phyloP scores from a whole-genome alignment of 2,888 invertebrate species.

The Priocnemis perturbator region DNA sequence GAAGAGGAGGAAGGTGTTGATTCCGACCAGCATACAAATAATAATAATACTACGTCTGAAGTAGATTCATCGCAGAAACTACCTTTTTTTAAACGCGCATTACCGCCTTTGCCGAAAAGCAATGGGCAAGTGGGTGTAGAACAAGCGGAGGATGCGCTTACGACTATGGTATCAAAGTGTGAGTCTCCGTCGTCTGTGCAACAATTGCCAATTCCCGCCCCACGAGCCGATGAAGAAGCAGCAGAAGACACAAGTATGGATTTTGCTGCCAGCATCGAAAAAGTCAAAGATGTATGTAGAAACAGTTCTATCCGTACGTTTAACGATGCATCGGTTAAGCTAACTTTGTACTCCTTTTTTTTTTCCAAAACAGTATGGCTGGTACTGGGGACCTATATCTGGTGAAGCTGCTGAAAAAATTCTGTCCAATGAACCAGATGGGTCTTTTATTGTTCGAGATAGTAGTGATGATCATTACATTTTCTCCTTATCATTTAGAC shows the following conservation, averaged over 20 bases:
- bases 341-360: conserved; percentile 16
- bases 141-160: conserved; percentile 72
- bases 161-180: conserved; percentile 64
- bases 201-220: conserved; percentile 69
- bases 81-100: conserved; percentile 81
- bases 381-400: conserved; percentile 97
- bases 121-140: conserved; percentile 73
- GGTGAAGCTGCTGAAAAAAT: conserved; percentile 95
- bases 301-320: not conserved
- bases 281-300: conserved; percentile 92
- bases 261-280: conserved; percentile 93
- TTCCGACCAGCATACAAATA: conserved; percentile 65
- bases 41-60: conserved; percentile 67
- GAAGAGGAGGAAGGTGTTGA: conserved; percentile 68
- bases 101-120: conserved; percentile 82
- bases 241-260: conserved; percentile 81
- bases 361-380: conserved; percentile 83
- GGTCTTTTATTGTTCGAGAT: conserved; percentile 94
- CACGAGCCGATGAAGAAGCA: conserved; percentile 75
- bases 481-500: conserved; percentile 93
- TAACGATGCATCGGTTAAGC: not conserved
- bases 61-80: conserved; percentile 74
- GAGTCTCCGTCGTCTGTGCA: conserved; percentile 68
- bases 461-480: conserved; percentile 97
- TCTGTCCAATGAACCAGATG: conserved; percentile 93